These are phyloP conservation scores for Eupithecia insigniata DNA, from an alignment of 2,888 invertebrate genomes.

Conservation along the genomic window DNA sequence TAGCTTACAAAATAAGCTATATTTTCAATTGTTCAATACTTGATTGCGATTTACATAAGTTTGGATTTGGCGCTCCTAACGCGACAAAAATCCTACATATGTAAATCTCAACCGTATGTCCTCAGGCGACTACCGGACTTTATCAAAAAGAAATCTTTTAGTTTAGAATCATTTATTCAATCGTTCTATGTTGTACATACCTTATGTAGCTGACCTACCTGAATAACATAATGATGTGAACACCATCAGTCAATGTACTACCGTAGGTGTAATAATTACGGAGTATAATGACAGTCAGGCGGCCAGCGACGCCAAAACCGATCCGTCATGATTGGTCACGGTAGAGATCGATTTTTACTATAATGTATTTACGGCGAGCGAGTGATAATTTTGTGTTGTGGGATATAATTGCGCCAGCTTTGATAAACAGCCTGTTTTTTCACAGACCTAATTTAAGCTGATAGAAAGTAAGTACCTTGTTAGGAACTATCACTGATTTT, in stretches of 20 bases:
- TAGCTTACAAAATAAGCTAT: too few species aligned
- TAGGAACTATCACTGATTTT: too few species aligned
- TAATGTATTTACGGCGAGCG: neutral
- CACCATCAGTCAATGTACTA: neutral
- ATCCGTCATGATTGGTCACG: conserved; percentile 34
- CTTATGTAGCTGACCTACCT: neutral
- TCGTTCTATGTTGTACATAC: too few species aligned
- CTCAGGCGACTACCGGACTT: too few species aligned
- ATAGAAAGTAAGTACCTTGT: too few species aligned
- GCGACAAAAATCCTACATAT: too few species aligned
- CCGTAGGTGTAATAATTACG: conserved; percentile 25
- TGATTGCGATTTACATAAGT: too few species aligned
- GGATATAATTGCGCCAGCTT: neutral
- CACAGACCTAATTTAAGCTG: neutral
- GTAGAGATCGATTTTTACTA: conserved; percentile 25
- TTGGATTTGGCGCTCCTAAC: too few species aligned
- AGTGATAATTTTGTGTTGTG: neutral
- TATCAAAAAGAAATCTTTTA: too few species aligned
- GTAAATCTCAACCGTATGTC: too few species aligned
- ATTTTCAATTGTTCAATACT: too few species aligned
- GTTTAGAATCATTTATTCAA: too few species aligned
- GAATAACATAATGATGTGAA: neutral
- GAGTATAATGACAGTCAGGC: conserved; percentile 20
- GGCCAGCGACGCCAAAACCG: conserved; percentile 14
- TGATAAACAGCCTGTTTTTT: neutral